Base-by-base conservation (phyloP, 2,113 vertebrate species). In the Lanius collurio region DNA sequence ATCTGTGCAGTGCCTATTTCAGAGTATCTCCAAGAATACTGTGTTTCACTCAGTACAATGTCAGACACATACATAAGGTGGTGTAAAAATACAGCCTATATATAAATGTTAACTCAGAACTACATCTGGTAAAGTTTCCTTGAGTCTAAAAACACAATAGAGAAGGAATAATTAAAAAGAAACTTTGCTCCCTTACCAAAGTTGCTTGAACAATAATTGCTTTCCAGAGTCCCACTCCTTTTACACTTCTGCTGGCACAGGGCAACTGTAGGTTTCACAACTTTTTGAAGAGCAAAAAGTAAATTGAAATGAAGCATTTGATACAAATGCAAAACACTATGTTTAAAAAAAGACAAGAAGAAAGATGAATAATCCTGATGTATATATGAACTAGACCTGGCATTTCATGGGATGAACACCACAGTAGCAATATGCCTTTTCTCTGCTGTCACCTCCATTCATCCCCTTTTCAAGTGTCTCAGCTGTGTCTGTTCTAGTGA, bases 191-290 rank as follows among this genome's bases (percentile, higher is more conserved):
- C 90, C 99, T 99, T 98, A 99, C 99, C 99, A 9, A 99, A 99
- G 97, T 99, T 98, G 97, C 99, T 99, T 73, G 99, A 99, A 97
- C 99, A 99, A 44, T 98, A 99, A 98, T 99, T 99, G 97, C 98
- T 99, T 97, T 99, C 98, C 33, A 99, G 98, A 77, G 98, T 99
- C 87, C 99, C 99, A 2, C 87, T 98, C 92, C 98, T 98, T 97
- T 98, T 99, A 92, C 99, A 99, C 97, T 99, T 99, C 87, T 99
- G 99, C 95, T 99, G 99, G 98, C 99, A 99, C 52, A 99, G 93
- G 31, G 98, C 98, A 91, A 98, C 97, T 7, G 99, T 99, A 90
- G 99, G 99, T 97, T 99, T 99, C 93, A 98, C 96, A 96, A 97
- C 99, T 99, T 97, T 84, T 94, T 77, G 89, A 94, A 93, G 47